Base-by-base conservation (phyloP, 2,888 invertebrate species). In the Amorpha juglandis region DNA sequence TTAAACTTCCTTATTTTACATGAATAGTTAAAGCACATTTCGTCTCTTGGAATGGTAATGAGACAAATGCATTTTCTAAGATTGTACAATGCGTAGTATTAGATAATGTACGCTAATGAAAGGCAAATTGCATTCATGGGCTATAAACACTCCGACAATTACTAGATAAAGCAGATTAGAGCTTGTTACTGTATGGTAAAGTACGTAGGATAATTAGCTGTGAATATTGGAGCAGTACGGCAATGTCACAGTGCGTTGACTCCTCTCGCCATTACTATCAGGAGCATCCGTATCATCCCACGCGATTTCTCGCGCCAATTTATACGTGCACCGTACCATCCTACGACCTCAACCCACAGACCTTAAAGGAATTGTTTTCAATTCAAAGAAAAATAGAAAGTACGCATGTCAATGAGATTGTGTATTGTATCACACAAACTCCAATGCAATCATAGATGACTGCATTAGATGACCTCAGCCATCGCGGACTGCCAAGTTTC, bases 201-300 rank as follows among this genome's bases (percentile, higher is more conserved):
- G 66, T 66, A 66, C 47, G 70, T 72, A 68, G 48, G 69, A 68
- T 67, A 75, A 78, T 78, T 74, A 76, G 70, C 68, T 68, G 63
- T 65, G 68, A 72, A 72, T 71, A 74, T 73, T 74, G 70, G 73
- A 72, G 71, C 66, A 73, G 71, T 71, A 75, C 72, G 27, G 74
- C 71, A 74, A 68, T 70, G 68, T 68, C 69, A 67, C 67, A 78
- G 90, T 82, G 77, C 90, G 79, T 87, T 90, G 91, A 90, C 90
- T 82, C 82, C 75, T 74, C 71, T 71, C 73, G 75, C 68, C 50
- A 72, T 76, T 79, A 81, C 84, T 91, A 88, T 89, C 88, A 77
- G 70, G 77, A 78, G 80, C 87, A 87, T 90, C 90, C 90, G 88
- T 78, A 77, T 77, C 82, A 65, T 50, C 89, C 91, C 88, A 90